Conservation (phyloP, 2,888 invertebrate genomes). For the Drosophila meridionalis region DNA sequence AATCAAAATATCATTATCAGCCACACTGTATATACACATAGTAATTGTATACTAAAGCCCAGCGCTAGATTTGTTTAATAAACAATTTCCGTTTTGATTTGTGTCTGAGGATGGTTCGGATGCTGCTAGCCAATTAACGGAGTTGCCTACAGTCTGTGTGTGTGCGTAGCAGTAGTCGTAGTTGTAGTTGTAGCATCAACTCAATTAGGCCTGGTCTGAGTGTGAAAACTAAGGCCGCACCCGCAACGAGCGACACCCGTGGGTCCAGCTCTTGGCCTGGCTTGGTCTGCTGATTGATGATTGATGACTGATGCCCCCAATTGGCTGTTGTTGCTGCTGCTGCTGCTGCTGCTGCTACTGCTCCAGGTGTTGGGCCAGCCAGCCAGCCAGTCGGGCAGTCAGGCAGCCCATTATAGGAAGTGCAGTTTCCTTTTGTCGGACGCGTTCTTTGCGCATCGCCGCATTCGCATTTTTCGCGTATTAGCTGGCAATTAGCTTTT, state of each 20-base stretch:
- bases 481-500: slow-evolving; percentile 66
- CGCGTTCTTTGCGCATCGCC: slow-evolving; percentile 36
- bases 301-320: slow-evolving; percentile 19
- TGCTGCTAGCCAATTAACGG: slow-evolving; percentile 57
- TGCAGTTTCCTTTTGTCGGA: slow-evolving; percentile 65
- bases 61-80: slow-evolving; percentile 71
- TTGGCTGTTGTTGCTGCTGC: slow-evolving; percentile 2
- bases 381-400: slow-evolving; percentile 14
- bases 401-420: slow-evolving; percentile 53
- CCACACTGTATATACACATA: slow-evolving; percentile 18
- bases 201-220: slow-evolving; percentile 63
- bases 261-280: neutral
- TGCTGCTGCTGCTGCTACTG: slow-evolving; percentile 3
- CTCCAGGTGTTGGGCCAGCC: slow-evolving; percentile 46
- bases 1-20: slow-evolving; percentile 71
- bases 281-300: slow-evolving; percentile 37
- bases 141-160: slow-evolving; percentile 11
- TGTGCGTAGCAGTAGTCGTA: neutral
- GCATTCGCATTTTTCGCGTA: slow-evolving; percentile 59
- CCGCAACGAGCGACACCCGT: slow-evolving; percentile 36
- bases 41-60: slow-evolving; percentile 15
- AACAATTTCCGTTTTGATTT: slow-evolving; percentile 78
- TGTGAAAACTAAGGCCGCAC: slow-evolving; percentile 61
- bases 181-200: slow-evolving; percentile 19
- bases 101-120: slow-evolving; percentile 51